These are phyloP conservation scores for Amblyjoppa proteus DNA, from an alignment of 2,888 invertebrate species.

Conservation along the genomic window DNA sequence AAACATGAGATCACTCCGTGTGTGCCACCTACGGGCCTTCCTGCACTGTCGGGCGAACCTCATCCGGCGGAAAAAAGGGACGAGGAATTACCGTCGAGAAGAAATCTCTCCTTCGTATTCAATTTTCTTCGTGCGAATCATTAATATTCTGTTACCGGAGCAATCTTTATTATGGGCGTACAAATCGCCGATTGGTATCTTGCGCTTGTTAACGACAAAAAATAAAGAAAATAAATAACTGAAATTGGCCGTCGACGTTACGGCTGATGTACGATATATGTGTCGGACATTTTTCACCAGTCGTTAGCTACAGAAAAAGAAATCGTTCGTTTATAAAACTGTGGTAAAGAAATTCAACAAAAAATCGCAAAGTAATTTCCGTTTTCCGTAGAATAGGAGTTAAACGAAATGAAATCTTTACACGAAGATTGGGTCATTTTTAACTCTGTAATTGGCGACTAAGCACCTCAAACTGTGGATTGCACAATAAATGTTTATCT, in stretches of 20 bases:
- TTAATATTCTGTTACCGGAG: slow-evolving; percentile 14
- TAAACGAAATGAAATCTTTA: no score
- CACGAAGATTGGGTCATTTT: no score
- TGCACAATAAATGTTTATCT: no score
- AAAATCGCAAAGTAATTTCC: neutral
- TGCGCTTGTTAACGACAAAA: neutral
- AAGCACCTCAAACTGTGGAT: no score
- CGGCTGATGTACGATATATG: no score
- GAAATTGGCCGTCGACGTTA: neutral
- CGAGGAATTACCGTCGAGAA: slow-evolving; percentile 29
- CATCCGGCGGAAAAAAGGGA: slow-evolving; percentile 28
- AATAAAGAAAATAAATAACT: neutral
- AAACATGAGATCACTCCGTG: slow-evolving; percentile 78
- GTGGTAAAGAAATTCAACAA: no score
- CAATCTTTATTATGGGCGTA: neutral
- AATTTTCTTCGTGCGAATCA: neutral
- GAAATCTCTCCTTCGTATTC: slow-evolving; percentile 1
- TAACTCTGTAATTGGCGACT: no score
- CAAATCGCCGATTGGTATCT: neutral
- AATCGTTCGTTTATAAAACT: no score
- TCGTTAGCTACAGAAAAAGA: no score
- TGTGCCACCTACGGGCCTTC: slow-evolving; percentile 75
- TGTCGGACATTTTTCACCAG: neutral
- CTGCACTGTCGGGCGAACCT: slow-evolving; percentile 7
- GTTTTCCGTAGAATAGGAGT: neutral